Percentiles rank a stretch among this genome's conserved stretches.
phyloP scores from a whole-genome alignment of 2,888 invertebrate genomes.

The Platerodrilus igneus region DNA sequence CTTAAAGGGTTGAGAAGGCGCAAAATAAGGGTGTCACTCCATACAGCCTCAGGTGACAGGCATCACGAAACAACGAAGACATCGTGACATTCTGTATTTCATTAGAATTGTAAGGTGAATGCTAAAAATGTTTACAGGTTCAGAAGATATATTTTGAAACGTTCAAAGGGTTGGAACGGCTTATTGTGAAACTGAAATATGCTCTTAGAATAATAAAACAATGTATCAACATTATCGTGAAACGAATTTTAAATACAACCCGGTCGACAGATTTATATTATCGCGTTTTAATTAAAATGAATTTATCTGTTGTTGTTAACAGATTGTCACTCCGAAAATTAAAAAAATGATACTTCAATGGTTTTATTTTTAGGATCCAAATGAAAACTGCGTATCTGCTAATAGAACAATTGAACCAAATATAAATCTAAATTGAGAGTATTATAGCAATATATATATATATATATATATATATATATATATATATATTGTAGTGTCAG shows the following conservation, averaged over 20 bases:
- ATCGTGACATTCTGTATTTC: conserved; percentile 24
- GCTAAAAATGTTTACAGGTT: conserved; percentile 25
- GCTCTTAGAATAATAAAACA: conserved; percentile 22
- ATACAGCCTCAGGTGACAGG: conserved; percentile 23
- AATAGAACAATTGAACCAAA: too few species aligned
- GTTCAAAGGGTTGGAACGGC: conserved; percentile 17
- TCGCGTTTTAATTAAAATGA: too few species aligned
- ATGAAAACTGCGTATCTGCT: too few species aligned
- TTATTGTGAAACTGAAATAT: conserved; percentile 22
- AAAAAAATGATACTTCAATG: too few species aligned
- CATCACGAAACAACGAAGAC: conserved; percentile 21
- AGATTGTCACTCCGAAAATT: too few species aligned
- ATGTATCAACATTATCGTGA: conserved; percentile 21
- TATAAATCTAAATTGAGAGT: too few species aligned
- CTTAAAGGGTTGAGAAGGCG: conserved; percentile 24
- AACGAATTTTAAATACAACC: conserved; percentile 12
- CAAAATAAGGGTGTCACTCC: conserved; percentile 20
- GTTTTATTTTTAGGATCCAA: too few species aligned
- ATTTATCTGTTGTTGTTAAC: too few species aligned
- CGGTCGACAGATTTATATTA: too few species aligned
- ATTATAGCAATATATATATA: too few species aligned
- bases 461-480: too few species aligned
- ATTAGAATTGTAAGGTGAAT: conserved; percentile 25
- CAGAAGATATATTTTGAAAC: conserved; percentile 23
- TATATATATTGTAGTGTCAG: too few species aligned